Percentiles rank a stretch among this genome's conserved stretches.
phyloP scores from a whole-genome alignment of 2,888 invertebrate species.

The Eupithecia subumbrata region DNA sequence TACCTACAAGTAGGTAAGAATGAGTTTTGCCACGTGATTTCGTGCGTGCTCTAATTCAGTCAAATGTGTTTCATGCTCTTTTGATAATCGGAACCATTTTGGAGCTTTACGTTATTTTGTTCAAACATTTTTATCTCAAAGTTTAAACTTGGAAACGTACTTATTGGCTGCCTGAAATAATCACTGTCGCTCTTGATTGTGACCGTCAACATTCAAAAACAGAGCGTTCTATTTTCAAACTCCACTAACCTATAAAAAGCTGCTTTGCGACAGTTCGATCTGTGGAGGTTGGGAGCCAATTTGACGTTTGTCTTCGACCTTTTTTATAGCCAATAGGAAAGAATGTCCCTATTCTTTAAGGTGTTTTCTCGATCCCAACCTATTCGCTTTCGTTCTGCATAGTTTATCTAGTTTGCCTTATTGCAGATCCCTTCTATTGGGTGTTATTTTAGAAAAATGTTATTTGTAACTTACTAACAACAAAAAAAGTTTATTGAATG shows the following conservation, averaged over 20 bases:
- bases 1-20: neutral
- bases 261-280: conserved; percentile 64
- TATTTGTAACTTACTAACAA: neutral
- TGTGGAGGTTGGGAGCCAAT: conserved; percentile 57
- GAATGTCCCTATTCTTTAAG: conserved; percentile 41
- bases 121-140: neutral
- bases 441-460: neutral
- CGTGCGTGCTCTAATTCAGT: conserved; percentile 10
- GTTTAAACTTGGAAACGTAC: neutral
- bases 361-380: conserved; percentile 24
- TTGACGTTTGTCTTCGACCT: conserved; percentile 65
- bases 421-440: neutral
- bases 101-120: neutral
- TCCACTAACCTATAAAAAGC: conserved; percentile 13
- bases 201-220: conserved; percentile 4
- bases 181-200: conserved; percentile 1
- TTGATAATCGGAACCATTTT: conserved; percentile 3
- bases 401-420: conserved; percentile 20
- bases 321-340: conserved; percentile 65
- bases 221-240: conserved; percentile 10
- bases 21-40: conserved; percentile 16
- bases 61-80: neutral
- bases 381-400: conserved; percentile 26
- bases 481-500: neutral
- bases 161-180: neutral